Base-by-base conservation (phyloP, 2,888 invertebrate species). In the Chrysopilus asiliformis region DNA sequence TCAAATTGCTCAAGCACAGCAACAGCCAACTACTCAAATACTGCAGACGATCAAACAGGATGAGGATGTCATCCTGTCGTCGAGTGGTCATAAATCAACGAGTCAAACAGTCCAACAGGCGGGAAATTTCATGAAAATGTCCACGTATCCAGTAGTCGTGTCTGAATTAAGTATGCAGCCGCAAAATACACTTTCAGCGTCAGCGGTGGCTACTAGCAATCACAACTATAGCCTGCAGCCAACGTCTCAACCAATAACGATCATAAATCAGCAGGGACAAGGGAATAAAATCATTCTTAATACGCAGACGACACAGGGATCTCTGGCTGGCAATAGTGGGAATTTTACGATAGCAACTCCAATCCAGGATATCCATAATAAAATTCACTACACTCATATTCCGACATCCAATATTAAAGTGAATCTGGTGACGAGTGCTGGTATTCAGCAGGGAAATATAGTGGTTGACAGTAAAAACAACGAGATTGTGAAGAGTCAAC, bases 161-260 rank as follows among this genome's bases (percentile, higher is more conserved):
- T 54, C 58, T 15, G 62, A 61, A 41, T 45, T 60, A 10, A 57
- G 55, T 48, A 42, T 51, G 32, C 54, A 39, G 20, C 27, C 32
- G 15, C 57, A 58, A 17, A 55, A 56, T 8, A 8, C 41, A 27
- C 24, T 34, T 24, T 17, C 36, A 9, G 32, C 36, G 20, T 56
- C 59, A 9, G 57, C 58, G 2, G 53, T 58, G 22, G 57, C 58
- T 32, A 55, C 60, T 12, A 39, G 43, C 6, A 63, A 63, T 42
- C 62, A 63, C 44, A 63, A 63, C 38, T 63, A 63, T 35, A 63
- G 62, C 36, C 39, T 63, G 34, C 60, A 60, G 38, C 59, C 62
- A 10, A 51, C 60, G 3, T 51, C 57, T n/a, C 57, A 58, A 15
- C 59, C 59, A 14, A 55, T 58, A 14, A 58, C 57, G 5, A 53